Percentiles rank a stretch among this genome's conserved stretches.
These are phyloP conservation scores for Pseudois nayaur DNA, from an alignment of 2,113 vertebrate genomes.

Conservation along the genomic window DNA sequence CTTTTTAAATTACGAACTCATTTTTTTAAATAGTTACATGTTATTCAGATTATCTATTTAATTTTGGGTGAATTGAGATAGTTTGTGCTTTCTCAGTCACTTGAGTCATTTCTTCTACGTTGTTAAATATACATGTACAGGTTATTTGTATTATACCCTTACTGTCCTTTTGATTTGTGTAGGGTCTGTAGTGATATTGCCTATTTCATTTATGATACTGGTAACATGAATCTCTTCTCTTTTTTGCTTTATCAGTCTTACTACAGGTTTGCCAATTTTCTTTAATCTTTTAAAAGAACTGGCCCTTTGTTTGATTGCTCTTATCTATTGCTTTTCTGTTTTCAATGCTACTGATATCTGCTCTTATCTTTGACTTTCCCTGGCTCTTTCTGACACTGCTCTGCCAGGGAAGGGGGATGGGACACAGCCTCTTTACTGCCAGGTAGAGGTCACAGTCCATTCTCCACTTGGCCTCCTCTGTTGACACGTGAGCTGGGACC, in stretches of 20 bases:
- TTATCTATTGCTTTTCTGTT: background rate
- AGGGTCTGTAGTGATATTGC: too few relatives aligned
- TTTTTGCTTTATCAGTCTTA: background rate
- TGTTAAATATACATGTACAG: background rate
- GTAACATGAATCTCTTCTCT: background rate
- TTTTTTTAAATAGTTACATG: background rate
- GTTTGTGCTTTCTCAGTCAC: background rate
- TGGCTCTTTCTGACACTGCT: background rate
- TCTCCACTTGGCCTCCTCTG: background rate
- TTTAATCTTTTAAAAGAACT: background rate
- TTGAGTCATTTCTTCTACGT: background rate
- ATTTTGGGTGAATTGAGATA: background rate
- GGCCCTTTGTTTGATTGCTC: background rate
- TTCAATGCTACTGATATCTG: background rate
- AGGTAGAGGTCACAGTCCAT: background rate
- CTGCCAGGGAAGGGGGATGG: too few relatives aligned
- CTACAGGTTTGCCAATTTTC: background rate
- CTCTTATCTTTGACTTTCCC: background rate
- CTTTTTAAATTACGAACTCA: background rate
- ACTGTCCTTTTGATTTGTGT: background rate
- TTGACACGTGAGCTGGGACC: background rate
- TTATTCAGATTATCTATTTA: background rate
- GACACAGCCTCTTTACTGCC: background rate
- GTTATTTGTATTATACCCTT: background rate
- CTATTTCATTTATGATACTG: background rate